phyloP scores from a whole-genome alignment of 1,140 invertebrate species.

The Scaptomyza graminum region DNA sequence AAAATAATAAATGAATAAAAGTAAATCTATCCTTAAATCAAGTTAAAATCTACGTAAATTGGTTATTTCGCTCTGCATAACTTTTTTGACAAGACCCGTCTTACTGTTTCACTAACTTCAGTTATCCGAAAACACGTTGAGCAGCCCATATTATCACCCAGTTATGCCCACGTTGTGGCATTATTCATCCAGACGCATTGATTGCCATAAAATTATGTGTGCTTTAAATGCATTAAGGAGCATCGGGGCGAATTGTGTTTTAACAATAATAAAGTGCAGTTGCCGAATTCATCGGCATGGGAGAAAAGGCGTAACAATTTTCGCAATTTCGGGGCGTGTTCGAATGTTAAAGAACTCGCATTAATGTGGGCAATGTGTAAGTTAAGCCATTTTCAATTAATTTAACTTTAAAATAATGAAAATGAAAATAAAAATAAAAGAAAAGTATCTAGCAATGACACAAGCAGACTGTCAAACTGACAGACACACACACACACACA shows the following conservation, averaged over 20 bases:
- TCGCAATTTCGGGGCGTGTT: conserved; percentile 43
- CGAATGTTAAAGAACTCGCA: conserved; percentile 67
- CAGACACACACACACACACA: neutral
- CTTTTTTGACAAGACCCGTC: too few species aligned
- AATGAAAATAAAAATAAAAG: conserved; percentile 29
- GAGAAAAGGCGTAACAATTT: conserved; percentile 5
- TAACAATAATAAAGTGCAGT: conserved; percentile 26
- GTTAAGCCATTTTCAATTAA: conserved; percentile 66
- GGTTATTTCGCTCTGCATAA: too few species aligned
- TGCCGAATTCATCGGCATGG: conserved; percentile 5
- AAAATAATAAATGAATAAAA: too few species aligned
- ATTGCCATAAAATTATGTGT: conserved; percentile 44
- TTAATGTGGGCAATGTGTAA: conserved; percentile 66
- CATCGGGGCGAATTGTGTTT: neutral
- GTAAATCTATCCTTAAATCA: too few species aligned
- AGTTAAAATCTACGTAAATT: too few species aligned
- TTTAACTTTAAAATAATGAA: conserved; percentile 46
- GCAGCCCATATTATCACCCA: neutral
- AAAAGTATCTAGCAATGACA: conserved; percentile 68
- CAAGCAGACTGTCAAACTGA: conserved; percentile 54
- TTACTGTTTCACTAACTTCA: too few species aligned
- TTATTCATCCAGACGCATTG: conserved; percentile 29
- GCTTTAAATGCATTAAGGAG: conserved; percentile 34
- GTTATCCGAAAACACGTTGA: neutral
- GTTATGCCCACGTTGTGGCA: neutral